Evolutionary conservation across 2,888 invertebrate species (phyloP).

Genomic region (Erynnis tages): DNA sequence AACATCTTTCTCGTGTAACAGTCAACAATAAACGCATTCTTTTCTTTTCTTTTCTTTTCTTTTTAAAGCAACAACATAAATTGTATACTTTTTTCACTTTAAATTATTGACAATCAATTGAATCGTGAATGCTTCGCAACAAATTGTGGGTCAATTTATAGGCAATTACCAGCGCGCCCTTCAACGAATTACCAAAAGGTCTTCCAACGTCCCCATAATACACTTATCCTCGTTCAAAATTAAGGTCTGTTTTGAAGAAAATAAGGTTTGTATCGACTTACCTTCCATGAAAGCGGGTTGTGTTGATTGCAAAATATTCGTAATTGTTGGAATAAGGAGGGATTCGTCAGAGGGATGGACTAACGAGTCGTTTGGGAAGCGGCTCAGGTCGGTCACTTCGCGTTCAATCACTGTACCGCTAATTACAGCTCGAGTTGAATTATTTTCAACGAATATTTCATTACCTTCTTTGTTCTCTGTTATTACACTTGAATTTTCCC

Average conservation of each 20-base stretch:
- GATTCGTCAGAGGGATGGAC: slow-evolving; percentile 36
- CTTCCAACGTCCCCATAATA: background rate
- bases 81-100: slow-evolving; percentile 1
- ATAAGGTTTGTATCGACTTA: slow-evolving; percentile 42
- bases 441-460: slow-evolving; percentile 28
- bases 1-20: no score
- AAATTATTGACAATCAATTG: slow-evolving; percentile 20
- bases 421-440: slow-evolving; percentile 26
- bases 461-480: slow-evolving; percentile 17
- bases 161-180: slow-evolving; percentile 15
- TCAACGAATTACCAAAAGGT: slow-evolving; percentile 15
- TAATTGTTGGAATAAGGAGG: slow-evolving; percentile 42
- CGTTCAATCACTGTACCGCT: slow-evolving; percentile 15
- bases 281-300: slow-evolving; percentile 46
- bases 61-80: background rate
- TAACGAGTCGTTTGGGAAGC: slow-evolving; percentile 45
- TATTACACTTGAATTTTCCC: slow-evolving; percentile 1
- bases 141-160: slow-evolving; percentile 21
- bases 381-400: slow-evolving; percentile 22
- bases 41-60: background rate
- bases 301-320: slow-evolving; percentile 41
- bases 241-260: slow-evolving; percentile 4
- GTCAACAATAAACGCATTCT: no score
- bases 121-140: background rate
- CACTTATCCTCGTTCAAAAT: background rate